A percentile compares a stretch with the other conserved stretches of the same genome.
phyloP scores from a whole-genome alignment of 2,888 invertebrate genomes.

The Drosophila mayaguana region DNA sequence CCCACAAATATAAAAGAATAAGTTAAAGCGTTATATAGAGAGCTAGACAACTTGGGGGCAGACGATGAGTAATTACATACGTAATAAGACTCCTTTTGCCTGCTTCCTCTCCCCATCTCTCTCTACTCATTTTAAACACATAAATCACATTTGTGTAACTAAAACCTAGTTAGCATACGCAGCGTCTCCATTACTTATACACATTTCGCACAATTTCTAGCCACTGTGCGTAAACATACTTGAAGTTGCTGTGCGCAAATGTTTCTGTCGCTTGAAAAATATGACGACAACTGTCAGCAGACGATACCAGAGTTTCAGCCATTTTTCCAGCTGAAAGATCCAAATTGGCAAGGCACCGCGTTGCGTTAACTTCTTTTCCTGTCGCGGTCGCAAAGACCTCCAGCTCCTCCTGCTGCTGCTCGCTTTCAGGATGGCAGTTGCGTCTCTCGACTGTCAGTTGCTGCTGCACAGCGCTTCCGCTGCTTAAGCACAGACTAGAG shows the following conservation, averaged over 20 bases:
- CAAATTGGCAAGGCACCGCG: conserved; percentile 39
- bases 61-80: not conserved
- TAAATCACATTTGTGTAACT: not conserved
- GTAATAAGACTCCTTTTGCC: not conserved
- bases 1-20: too few species aligned
- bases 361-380: conserved; percentile 24
- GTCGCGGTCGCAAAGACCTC: conserved; percentile 27
- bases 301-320: conserved; percentile 48
- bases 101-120: not conserved
- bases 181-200: not conserved
- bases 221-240: conserved; percentile 45
- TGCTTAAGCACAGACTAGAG: conserved; percentile 48
- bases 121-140: not conserved
- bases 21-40: too few species aligned
- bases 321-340: conserved; percentile 66
- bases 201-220: not conserved
- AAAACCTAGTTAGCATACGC: not conserved
- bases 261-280: conserved; percentile 41
- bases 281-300: conserved; percentile 66
- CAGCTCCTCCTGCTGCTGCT: conserved; percentile 11
- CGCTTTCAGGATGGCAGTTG: not conserved
- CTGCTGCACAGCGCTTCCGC: conserved; percentile 67
- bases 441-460: conserved; percentile 58
- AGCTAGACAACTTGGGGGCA: too few species aligned
- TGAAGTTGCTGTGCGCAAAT: conserved; percentile 18